Evolutionary conservation across 2,797 vertebrate species (phyloP).

Genomic region (Nannoperca australis): DNA sequence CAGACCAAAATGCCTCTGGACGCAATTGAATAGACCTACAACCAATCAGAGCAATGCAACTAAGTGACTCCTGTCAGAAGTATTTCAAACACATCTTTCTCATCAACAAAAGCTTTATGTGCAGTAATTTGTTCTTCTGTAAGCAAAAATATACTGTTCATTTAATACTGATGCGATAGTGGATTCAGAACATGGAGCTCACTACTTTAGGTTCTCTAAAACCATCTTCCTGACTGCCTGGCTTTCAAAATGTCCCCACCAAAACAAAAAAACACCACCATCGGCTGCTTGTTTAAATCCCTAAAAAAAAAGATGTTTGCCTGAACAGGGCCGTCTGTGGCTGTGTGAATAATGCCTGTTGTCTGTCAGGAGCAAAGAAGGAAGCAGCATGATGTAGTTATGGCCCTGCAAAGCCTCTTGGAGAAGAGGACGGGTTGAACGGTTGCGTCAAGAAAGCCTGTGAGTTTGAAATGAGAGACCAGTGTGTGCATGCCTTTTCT

Average conservation of each 20-base stretch:
- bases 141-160: no score
- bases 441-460: background rate
- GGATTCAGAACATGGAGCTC: background rate
- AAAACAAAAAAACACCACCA: background rate
- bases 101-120: no score
- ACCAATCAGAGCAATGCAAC: no score
- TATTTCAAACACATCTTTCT: no score
- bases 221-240: background rate
- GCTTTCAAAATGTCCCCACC: background rate
- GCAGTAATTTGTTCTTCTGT: no score
- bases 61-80: no score
- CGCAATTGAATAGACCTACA: no score
- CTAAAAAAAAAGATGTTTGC: background rate
- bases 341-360: background rate
- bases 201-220: constrained; percentile 20
- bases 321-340: background rate
- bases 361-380: background rate
- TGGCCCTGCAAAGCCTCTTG: background rate
- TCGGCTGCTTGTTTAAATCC: constrained; percentile 2
- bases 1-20: no score
- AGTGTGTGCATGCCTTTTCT: background rate
- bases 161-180: no score
- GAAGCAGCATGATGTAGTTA: background rate
- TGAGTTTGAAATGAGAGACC: background rate
- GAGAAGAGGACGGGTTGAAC: background rate